Percentiles rank a stretch among this genome's conserved stretches.
Evolutionary conservation across 2,113 vertebrate genomes (phyloP).

Genomic region (Notarius quadriscutis): DNA sequence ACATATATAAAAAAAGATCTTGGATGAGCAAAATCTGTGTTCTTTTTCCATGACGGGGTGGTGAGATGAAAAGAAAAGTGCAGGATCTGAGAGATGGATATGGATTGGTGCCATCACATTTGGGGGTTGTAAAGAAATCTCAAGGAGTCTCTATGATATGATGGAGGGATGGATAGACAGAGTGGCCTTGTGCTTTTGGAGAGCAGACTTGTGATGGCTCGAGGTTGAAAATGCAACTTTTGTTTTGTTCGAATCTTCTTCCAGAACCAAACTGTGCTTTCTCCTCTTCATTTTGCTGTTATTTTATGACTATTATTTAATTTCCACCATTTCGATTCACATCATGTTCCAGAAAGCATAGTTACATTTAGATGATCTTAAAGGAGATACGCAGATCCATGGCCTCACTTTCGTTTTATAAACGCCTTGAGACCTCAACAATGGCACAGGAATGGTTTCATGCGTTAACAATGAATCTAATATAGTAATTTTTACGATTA

Average conservation of each 20-base stretch:
- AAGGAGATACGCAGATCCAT: no score
- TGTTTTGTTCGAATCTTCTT: no score
- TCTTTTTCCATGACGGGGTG: not conserved
- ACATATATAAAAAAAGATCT: not conserved
- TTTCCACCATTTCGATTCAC: not conserved
- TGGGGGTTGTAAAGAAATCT: not conserved
- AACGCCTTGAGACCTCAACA: no score
- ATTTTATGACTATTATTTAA: not conserved
- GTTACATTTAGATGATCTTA: not conserved
- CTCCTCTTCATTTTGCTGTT: not conserved
- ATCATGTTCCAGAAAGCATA: not conserved
- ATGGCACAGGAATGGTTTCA: no score
- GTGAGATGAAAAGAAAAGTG: not conserved
- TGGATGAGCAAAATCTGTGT: not conserved
- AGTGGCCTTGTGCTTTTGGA: not conserved
- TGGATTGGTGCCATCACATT: slow-evolving; percentile 1
- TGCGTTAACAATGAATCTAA: no score
- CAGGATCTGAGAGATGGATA: slow-evolving; percentile 9
- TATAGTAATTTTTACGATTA: no score
- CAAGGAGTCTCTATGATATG: not conserved
- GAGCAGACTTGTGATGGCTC: not conserved
- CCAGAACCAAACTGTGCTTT: not conserved
- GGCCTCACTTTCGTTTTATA: no score
- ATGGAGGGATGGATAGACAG: not conserved
- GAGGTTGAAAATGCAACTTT: not conserved